Conservation (phyloP, 2,113 vertebrate species). For the Osmerus mordax region DNA sequence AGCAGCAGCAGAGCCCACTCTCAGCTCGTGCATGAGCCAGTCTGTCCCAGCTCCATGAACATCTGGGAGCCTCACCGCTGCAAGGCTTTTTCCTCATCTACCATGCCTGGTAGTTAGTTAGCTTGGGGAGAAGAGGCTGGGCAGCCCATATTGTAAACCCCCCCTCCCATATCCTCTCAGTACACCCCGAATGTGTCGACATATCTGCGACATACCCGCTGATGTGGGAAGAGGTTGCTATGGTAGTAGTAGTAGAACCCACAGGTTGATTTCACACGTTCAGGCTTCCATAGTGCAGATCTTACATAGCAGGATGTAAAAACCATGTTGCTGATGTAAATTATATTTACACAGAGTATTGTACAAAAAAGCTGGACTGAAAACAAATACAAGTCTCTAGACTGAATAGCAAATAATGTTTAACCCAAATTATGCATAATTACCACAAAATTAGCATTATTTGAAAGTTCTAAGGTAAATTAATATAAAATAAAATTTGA, state of each 20-base stretch:
- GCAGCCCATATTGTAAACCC: background rate
- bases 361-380: no score
- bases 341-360: no score
- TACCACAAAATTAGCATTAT: no score
- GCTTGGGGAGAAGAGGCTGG: conserved; percentile 44
- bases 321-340: no score
- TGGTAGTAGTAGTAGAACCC: background rate
- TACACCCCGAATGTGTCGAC: conserved; percentile 36
- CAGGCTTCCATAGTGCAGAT: background rate
- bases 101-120: conserved; percentile 67
- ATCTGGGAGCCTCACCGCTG: conserved; percentile 57
- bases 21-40: background rate
- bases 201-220: conserved; percentile 22
- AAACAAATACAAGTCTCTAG: no score
- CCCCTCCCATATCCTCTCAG: conserved; percentile 57
- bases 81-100: conserved; percentile 62
- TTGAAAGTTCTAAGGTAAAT: no score
- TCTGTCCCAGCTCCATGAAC: conserved; percentile 38
- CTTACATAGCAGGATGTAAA: no score
- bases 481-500: no score
- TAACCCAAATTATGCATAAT: no score
- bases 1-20: conserved; percentile 41
- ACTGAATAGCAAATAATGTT: no score
- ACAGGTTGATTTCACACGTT: background rate
- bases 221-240: conserved; percentile 25